These are phyloP conservation scores for Notarius lentiginosus DNA, from an alignment of 2,113 vertebrate species.

Conservation along the genomic window DNA sequence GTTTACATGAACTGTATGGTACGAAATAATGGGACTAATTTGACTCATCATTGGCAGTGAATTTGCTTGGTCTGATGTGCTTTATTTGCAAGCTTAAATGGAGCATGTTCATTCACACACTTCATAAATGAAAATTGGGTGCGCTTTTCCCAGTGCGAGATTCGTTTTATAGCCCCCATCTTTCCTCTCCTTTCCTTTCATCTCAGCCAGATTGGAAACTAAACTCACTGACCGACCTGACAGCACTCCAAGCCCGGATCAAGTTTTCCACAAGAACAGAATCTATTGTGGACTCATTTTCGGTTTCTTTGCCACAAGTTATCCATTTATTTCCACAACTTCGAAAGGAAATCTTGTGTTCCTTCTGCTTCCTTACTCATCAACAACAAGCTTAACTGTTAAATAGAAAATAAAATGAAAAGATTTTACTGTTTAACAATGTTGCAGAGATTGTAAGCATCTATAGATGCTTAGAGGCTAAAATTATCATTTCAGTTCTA, in stretches of 20 bases:
- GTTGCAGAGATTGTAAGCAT: background rate
- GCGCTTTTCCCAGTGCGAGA: background rate
- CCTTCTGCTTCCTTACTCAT: background rate
- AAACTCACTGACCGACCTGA: background rate
- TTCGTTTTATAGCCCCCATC: slow-evolving; percentile 5
- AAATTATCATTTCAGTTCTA: background rate
- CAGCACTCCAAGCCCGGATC: background rate
- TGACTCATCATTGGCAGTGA: background rate
- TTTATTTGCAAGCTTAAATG: background rate
- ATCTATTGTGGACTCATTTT: background rate
- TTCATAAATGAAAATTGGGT: background rate
- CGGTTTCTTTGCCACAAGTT: background rate
- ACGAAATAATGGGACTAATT: background rate
- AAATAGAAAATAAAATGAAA: background rate
- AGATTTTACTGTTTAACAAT: background rate
- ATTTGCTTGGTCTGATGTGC: background rate
- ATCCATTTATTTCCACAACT: slow-evolving; percentile 15
- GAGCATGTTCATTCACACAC: background rate
- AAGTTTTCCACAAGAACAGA: background rate
- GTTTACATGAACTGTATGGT: background rate
- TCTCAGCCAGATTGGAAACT: background rate
- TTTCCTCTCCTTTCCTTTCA: slow-evolving; percentile 3
- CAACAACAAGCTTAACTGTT: background rate
- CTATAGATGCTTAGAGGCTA: background rate
- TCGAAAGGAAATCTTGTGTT: background rate